Conservation (phyloP, 2,113 vertebrate species). For the Notarius lentiginosus region DNA sequence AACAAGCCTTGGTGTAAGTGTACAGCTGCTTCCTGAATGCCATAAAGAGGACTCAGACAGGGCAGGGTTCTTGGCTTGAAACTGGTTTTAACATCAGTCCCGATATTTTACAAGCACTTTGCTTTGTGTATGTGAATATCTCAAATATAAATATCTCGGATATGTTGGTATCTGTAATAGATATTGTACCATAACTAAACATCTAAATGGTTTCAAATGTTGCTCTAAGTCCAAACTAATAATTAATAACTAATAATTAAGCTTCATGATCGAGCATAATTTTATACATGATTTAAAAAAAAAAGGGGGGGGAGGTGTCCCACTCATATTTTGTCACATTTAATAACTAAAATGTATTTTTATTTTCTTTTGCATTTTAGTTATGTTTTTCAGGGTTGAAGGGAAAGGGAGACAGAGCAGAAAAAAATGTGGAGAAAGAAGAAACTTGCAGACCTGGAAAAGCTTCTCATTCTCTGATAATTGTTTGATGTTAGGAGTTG, state of each 20-base stretch:
- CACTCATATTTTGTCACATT: too few species aligned
- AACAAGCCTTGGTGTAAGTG: conserved; percentile 11
- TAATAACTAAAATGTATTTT: too few species aligned
- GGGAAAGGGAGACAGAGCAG: background rate
- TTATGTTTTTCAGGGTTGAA: background rate
- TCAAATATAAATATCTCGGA: background rate
- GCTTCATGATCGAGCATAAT: background rate
- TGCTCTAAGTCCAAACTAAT: background rate
- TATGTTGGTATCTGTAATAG: background rate
- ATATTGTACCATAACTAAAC: too few species aligned
- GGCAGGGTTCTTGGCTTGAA: background rate
- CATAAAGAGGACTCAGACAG: background rate
- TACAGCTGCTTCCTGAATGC: background rate
- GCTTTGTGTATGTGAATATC: background rate
- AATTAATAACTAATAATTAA: background rate
- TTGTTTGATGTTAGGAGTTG: background rate
- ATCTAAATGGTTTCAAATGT: background rate
- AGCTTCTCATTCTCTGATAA: background rate
- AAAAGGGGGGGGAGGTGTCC: too few species aligned
- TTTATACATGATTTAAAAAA: background rate
- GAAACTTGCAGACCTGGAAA: background rate
- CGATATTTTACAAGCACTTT: background rate
- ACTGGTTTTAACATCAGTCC: background rate
- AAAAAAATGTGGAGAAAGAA: background rate
- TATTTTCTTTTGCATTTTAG: background rate